phyloP scores from a whole-genome alignment of 2,888 invertebrate species.

The Automeris io region DNA sequence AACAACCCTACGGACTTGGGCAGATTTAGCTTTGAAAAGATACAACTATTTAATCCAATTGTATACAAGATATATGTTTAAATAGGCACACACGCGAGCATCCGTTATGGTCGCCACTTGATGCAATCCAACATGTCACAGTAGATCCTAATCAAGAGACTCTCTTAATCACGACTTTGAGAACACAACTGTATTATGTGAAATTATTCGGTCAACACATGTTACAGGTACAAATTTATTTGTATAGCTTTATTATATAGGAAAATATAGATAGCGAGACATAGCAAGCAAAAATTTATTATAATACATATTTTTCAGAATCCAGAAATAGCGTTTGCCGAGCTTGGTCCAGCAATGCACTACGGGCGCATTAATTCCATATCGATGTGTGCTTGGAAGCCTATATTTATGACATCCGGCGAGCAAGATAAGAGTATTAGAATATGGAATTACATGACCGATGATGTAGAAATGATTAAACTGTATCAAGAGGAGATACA shows the following conservation, averaged over 20 bases:
- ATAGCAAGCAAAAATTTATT: neutral
- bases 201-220: slow-evolving; percentile 81
- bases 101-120: slow-evolving; percentile 63
- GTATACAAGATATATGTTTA: too few relatives aligned
- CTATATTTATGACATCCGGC: slow-evolving; percentile 90
- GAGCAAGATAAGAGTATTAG: slow-evolving; percentile 89
- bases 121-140: slow-evolving; percentile 73
- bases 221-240: slow-evolving; percentile 45
- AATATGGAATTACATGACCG: slow-evolving; percentile 94
- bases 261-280: neutral
- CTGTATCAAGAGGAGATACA: slow-evolving; percentile 90
- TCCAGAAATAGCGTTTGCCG: slow-evolving; percentile 78
- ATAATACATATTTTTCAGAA: slow-evolving; percentile 37
- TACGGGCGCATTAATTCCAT: slow-evolving; percentile 88
- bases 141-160: slow-evolving; percentile 79
- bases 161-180: slow-evolving; percentile 80
- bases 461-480: slow-evolving; percentile 86
- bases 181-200: slow-evolving; percentile 83
- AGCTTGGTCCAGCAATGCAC: slow-evolving; percentile 86
- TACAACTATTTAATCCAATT: too few relatives aligned
- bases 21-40: too few relatives aligned
- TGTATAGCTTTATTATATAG: neutral
- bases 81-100: slow-evolving; percentile 62
- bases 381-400: slow-evolving; percentile 92
- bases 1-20: too few relatives aligned